These are phyloP conservation scores for Carcina quercana DNA, from an alignment of 2,888 invertebrate genomes.

Conservation along the genomic window DNA sequence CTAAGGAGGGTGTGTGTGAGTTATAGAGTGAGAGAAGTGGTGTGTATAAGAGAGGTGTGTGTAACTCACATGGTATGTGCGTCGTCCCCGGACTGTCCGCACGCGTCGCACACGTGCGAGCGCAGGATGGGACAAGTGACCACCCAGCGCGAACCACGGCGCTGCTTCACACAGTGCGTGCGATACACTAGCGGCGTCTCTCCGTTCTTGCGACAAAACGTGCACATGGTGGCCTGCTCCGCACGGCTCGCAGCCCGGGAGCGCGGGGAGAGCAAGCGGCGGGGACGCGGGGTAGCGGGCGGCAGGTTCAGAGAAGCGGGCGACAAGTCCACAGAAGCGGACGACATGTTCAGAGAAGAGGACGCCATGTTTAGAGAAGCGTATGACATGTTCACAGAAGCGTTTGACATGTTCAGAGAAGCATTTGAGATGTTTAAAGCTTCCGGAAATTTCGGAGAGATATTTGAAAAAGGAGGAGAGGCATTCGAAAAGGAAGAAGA, in stretches of 20 bases:
- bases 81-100: conserved; percentile 50
- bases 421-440: conserved; percentile 5
- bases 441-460: conserved; percentile 25
- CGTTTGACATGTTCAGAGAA: not conserved
- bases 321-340: too few species aligned
- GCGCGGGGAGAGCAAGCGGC: conserved; percentile 10
- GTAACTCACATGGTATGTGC: conserved; percentile 69
- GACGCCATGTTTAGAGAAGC: conserved; percentile 9
- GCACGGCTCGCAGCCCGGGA: too few species aligned
- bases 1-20: too few species aligned
- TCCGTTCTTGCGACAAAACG: conserved; percentile 61
- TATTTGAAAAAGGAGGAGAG: too few species aligned
- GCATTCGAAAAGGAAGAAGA: too few species aligned
- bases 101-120: conserved; percentile 47
- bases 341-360: too few species aligned
- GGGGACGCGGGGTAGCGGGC: conserved; percentile 9
- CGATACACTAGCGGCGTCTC: conserved; percentile 54
- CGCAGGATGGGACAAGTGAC: conserved; percentile 59
- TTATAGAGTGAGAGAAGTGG: too few species aligned
- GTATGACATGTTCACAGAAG: conserved; percentile 2
- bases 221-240: conserved; percentile 37
- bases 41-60: too few species aligned
- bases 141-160: conserved; percentile 33
- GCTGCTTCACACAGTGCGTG: conserved; percentile 48
- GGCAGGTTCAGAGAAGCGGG: conserved; percentile 13